Conservation (phyloP, 2,888 invertebrate species). For the Ophion obscuratus region DNA sequence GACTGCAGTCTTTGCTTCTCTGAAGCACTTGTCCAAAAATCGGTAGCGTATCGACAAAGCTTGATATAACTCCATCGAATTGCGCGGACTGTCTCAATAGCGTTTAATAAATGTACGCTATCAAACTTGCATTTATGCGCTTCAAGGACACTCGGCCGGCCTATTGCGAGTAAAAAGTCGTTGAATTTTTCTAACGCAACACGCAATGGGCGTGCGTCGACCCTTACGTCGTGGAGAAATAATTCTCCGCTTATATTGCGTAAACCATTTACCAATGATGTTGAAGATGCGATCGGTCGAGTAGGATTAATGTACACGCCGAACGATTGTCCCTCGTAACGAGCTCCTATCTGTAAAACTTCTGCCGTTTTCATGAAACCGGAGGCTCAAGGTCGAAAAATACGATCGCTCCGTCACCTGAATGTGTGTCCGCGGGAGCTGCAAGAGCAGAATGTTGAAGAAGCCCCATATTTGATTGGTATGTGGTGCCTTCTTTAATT, state of each 20-base stretch:
- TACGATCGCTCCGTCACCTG: slow-evolving; percentile 23
- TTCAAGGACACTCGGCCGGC: slow-evolving; percentile 27
- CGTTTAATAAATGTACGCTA: slow-evolving; percentile 14
- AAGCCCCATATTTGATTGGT: too few species aligned
- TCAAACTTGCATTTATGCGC: slow-evolving; percentile 57
- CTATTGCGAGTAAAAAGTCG: slow-evolving; percentile 24
- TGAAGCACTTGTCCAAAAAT: slow-evolving; percentile 19
- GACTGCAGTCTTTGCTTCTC: slow-evolving; percentile 21
- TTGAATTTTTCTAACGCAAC: slow-evolving; percentile 9
- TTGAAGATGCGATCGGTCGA: slow-evolving; percentile 41
- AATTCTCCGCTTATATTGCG: slow-evolving; percentile 47
- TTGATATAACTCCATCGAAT: slow-evolving; percentile 27
- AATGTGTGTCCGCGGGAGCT: background rate
- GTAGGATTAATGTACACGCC: slow-evolving; percentile 56
- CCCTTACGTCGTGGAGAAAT: slow-evolving; percentile 47
- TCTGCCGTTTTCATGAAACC: slow-evolving; percentile 50
- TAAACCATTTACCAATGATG: slow-evolving; percentile 55
- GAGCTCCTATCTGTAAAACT: slow-evolving; percentile 65
- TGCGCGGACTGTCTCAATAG: slow-evolving; percentile 3
- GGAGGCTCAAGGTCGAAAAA: slow-evolving; percentile 62
- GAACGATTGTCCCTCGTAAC: slow-evolving; percentile 48
- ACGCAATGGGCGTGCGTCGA: background rate
- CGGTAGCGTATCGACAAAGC: slow-evolving; percentile 38
- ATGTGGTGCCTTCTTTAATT: too few species aligned
- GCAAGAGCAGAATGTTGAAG: background rate